Evolutionary conservation across 2,888 invertebrate genomes (phyloP).

Genomic region (Cantharis nigra): DNA sequence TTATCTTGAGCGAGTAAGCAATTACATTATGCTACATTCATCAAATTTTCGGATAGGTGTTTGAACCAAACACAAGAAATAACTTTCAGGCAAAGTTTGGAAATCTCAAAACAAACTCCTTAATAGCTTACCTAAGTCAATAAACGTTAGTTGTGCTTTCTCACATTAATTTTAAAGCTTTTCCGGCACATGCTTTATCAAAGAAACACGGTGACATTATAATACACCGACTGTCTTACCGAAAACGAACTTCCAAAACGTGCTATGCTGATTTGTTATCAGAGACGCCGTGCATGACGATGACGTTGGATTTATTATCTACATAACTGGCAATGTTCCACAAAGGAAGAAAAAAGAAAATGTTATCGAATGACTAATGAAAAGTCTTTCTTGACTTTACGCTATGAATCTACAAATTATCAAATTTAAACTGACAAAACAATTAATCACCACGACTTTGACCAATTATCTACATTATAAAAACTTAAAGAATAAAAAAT

Average conservation of each 20-base stretch:
- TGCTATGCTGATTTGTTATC: constrained; percentile 23
- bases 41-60: constrained; percentile 9
- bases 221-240: constrained; percentile 21
- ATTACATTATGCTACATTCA: constrained; percentile 16
- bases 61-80: constrained; percentile 7
- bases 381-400: background rate
- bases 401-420: background rate
- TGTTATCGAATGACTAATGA: background rate
- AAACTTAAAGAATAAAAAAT: background rate
- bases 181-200: constrained; percentile 23
- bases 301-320: constrained; percentile 21
- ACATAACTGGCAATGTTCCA: constrained; percentile 14
- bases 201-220: constrained; percentile 25
- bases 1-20: constrained; percentile 9
- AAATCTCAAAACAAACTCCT: constrained; percentile 26
- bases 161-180: constrained; percentile 26
- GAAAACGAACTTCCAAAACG: constrained; percentile 13
- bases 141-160: constrained; percentile 22
- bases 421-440: background rate
- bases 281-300: constrained; percentile 22
- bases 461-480: background rate
- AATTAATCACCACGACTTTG: background rate
- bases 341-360: constrained; percentile 2
- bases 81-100: constrained; percentile 12
- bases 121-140: constrained; percentile 30